Percentiles rank a stretch among this genome's conserved stretches.
Evolutionary conservation across 2,888 invertebrate genomes (phyloP).

Genomic region (Carterocephalus palaemon): DNA sequence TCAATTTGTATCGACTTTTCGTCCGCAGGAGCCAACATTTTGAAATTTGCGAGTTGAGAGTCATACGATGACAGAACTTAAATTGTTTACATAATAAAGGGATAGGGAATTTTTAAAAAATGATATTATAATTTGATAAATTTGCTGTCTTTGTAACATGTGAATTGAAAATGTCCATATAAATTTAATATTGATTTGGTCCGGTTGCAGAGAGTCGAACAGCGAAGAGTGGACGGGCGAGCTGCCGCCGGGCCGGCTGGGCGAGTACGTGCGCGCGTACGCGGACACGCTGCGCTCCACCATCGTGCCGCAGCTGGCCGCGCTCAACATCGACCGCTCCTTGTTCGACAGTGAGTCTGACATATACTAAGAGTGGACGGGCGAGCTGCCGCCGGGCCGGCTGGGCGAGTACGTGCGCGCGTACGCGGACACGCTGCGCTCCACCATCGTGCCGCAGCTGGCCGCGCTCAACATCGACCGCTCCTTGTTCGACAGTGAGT

Average conservation of each 20-base stretch:
- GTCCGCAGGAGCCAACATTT: too few relatives aligned
- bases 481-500: conserved; percentile 45
- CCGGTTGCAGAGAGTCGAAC: conserved; percentile 49
- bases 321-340: conserved; percentile 57
- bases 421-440: conserved; percentile 82
- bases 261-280: conserved; percentile 91
- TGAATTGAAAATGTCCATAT: too few relatives aligned
- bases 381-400: conserved; percentile 87
- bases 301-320: conserved; percentile 58
- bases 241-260: conserved; percentile 88
- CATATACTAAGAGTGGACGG: too few relatives aligned
- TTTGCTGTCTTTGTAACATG: too few relatives aligned
- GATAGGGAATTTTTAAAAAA: too few relatives aligned
- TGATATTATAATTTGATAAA: too few relatives aligned
- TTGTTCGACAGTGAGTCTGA: conserved; percentile 46
- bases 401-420: conserved; percentile 90
- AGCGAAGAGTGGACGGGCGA: conserved; percentile 94
- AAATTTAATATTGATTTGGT: too few relatives aligned
- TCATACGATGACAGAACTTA: too few relatives aligned
- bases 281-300: conserved; percentile 74
- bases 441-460: conserved; percentile 58
- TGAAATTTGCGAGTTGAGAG: too few relatives aligned
- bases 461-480: conserved; percentile 58
- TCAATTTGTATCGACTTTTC: too few relatives aligned
- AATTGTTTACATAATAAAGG: too few relatives aligned